Conservation (phyloP, 2,797 vertebrate species). For the Tamandua tetradactyla region DNA sequence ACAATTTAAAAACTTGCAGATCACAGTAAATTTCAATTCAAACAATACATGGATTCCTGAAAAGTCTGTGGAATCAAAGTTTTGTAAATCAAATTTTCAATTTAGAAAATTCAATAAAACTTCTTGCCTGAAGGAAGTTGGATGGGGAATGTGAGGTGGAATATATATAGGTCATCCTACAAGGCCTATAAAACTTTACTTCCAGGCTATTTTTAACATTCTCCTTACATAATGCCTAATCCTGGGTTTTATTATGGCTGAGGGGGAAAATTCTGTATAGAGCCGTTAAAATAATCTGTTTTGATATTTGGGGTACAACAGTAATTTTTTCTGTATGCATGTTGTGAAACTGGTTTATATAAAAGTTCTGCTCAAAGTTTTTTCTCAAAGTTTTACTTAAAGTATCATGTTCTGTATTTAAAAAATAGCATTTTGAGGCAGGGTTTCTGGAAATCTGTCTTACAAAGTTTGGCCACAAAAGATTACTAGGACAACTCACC, state of each 20-base stretch:
- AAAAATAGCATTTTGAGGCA: neutral
- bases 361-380: neutral
- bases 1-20: neutral
- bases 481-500: neutral
- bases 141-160: neutral
- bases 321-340: neutral
- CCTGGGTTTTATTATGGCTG: neutral
- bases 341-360: neutral
- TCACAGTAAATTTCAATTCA: neutral
- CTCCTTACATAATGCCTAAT: neutral
- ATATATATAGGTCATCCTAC: neutral
- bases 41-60: neutral
- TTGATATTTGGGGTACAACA: neutral
- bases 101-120: slow-evolving; percentile 6
- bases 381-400: neutral
- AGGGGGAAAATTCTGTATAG: neutral
- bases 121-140: neutral
- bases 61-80: neutral
- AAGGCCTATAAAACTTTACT: neutral
- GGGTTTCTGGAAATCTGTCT: neutral
- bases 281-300: neutral
- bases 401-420: neutral
- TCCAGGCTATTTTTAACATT: neutral
- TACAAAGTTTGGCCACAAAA: neutral
- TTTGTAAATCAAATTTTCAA: neutral